These are phyloP conservation scores for Steinernema feltiae DNA, from an alignment of 1,140 invertebrate genomes.

Conservation along the genomic window DNA sequence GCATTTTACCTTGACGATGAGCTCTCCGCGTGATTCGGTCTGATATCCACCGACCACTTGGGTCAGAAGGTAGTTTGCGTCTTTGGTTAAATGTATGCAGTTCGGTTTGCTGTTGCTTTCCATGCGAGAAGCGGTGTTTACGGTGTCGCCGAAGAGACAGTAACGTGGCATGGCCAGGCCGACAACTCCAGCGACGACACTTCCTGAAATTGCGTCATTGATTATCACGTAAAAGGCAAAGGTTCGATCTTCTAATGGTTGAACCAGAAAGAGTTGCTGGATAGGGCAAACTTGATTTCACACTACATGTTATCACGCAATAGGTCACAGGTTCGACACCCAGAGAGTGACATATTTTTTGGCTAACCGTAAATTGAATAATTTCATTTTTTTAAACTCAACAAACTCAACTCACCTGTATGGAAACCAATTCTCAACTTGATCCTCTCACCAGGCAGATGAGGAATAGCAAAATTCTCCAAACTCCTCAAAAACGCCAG, in stretches of 20 bases:
- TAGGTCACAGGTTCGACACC: no score
- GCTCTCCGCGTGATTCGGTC: slow-evolving; percentile 50
- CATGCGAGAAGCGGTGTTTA: slow-evolving; percentile 85
- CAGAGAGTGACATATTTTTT: no score
- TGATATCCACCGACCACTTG: slow-evolving; percentile 42
- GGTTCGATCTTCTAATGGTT: no score
- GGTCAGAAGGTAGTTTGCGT: slow-evolving; percentile 42
- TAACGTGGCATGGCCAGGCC: slow-evolving; percentile 60
- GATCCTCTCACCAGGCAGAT: slow-evolving; percentile 75
- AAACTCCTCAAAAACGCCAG: slow-evolving; percentile 59
- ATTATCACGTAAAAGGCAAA: no score
- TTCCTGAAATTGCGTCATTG: no score
- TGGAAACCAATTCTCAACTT: no score
- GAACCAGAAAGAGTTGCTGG: no score
- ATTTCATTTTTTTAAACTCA: no score
- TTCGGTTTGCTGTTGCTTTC: slow-evolving; percentile 63
- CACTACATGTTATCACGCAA: no score
- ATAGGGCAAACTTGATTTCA: no score
- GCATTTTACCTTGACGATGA: slow-evolving; percentile 55
- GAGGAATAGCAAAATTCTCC: slow-evolving; percentile 73
- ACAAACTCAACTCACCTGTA: no score
- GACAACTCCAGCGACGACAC: slow-evolving; percentile 58
- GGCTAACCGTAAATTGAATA: no score
- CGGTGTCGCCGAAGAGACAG: slow-evolving; percentile 77
- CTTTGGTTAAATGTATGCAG: slow-evolving; percentile 47